Conservation (phyloP, 2,797 vertebrate genomes). For the Miichthys miiuy region DNA sequence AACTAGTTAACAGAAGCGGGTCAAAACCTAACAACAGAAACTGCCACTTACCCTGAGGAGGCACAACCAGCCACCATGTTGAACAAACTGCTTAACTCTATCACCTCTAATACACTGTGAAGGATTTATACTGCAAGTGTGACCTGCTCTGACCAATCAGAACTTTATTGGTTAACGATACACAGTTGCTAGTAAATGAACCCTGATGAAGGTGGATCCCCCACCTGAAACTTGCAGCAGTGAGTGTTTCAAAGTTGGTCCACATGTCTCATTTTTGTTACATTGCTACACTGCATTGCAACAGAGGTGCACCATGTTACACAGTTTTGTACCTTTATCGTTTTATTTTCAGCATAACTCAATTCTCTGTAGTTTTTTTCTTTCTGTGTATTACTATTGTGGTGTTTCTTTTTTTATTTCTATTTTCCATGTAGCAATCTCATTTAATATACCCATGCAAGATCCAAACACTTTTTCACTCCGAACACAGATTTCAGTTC, state of each 20-base stretch:
- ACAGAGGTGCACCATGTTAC: too few species aligned
- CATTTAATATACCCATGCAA: background rate
- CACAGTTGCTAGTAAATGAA: slow-evolving; percentile 42
- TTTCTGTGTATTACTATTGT: background rate
- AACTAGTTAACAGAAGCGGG: background rate
- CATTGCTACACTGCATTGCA: too few species aligned
- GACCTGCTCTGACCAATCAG: slow-evolving; percentile 54
- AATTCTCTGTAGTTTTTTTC: background rate
- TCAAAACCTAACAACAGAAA: background rate
- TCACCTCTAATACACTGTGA: background rate
- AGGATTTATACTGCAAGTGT: slow-evolving; percentile 4
- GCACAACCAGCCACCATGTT: slow-evolving; percentile 30
- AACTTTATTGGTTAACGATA: background rate
- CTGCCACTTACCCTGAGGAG: background rate
- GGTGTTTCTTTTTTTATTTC: background rate
- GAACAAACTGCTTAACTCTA: background rate
- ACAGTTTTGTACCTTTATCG: background rate
- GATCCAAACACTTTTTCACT: background rate
- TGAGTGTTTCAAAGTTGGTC: background rate
- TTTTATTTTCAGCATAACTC: background rate
- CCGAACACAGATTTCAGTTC: background rate
- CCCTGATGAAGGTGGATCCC: slow-evolving; percentile 1
- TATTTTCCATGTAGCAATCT: background rate
- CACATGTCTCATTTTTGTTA: background rate
- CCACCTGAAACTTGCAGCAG: background rate